A percentile compares a stretch with the other conserved stretches of the same genome.
Conservation (phyloP, 2,797 vertebrate genomes). For the Propithecus perrieri region DNA sequence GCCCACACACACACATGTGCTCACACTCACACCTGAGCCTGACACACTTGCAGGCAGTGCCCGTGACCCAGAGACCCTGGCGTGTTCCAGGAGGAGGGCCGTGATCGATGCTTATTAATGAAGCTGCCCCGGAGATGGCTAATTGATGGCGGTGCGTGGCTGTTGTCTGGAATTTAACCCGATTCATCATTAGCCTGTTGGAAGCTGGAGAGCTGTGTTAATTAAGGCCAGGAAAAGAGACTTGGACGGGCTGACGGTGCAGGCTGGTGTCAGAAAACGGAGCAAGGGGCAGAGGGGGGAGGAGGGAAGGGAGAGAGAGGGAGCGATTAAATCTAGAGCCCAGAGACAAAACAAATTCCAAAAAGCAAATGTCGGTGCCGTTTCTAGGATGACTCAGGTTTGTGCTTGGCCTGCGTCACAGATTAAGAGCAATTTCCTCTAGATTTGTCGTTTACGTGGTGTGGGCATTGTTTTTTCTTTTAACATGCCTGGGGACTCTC, state of each 20-base stretch:
- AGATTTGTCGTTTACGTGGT: conserved; percentile 69
- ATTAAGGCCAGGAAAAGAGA: conserved; percentile 87
- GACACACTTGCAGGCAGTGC: conserved; percentile 34
- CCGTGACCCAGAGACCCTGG: conserved; percentile 76
- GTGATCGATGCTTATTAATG: conserved; percentile 89
- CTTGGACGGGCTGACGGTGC: conserved; percentile 75
- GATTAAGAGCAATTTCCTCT: conserved; percentile 74
- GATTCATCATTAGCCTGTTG: conserved; percentile 87
- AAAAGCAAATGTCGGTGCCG: conserved; percentile 80
- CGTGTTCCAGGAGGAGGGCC: conserved; percentile 74
- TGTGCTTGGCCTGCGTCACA: conserved; percentile 60
- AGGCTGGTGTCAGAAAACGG: conserved; percentile 62
- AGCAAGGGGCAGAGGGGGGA: conserved; percentile 60
- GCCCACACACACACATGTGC: not conserved
- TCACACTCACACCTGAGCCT: conserved; percentile 18
- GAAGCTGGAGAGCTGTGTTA: conserved; percentile 84
- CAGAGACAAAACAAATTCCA: conserved; percentile 82
- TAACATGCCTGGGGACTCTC: not conserved
- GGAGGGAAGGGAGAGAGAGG: conserved; percentile 30
- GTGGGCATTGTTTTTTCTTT: conserved; percentile 50
- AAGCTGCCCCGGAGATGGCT: conserved; percentile 86
- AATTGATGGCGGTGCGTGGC: conserved; percentile 87
- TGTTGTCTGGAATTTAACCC: conserved; percentile 88
- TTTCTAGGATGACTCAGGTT: conserved; percentile 85
- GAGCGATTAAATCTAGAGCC: conserved; percentile 84